A percentile compares a stretch with the other conserved stretches of the same genome.
phyloP scores from a whole-genome alignment of 2,888 invertebrate genomes.

The Exocentrus adspersus region DNA sequence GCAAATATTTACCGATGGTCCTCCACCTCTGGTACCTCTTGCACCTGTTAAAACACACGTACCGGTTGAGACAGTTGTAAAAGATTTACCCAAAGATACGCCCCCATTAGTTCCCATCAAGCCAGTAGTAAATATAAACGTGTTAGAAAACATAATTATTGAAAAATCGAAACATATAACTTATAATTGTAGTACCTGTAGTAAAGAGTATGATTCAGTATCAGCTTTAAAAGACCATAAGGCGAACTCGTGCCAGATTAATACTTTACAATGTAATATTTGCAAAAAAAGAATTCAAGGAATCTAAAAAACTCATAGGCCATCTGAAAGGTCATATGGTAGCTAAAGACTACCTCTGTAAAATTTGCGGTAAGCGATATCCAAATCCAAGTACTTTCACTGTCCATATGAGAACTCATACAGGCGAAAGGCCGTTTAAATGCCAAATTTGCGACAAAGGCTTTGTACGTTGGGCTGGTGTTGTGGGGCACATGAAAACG shows the following conservation, averaged over 20 bases:
- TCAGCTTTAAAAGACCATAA: constrained; percentile 53
- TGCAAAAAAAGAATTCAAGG: constrained; percentile 58
- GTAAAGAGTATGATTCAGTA: constrained; percentile 52
- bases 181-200: constrained; percentile 52
- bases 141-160: constrained; percentile 37
- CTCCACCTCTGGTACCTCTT: constrained; percentile 59
- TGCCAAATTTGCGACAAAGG: constrained; percentile 60
- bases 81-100: constrained; percentile 48
- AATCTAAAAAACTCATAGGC: constrained; percentile 56
- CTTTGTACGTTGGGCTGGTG: constrained; percentile 60
- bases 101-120: constrained; percentile 60
- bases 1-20: constrained; percentile 46
- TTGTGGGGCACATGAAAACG: constrained; percentile 59
- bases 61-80: constrained; percentile 14
- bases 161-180: constrained; percentile 47
- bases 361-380: constrained; percentile 61
- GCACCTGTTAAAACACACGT: constrained; percentile 34
- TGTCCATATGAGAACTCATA: constrained; percentile 73
- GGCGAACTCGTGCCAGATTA: constrained; percentile 49
- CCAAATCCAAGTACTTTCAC: constrained; percentile 61
- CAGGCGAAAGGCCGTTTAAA: constrained; percentile 61
- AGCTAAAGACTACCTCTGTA: constrained; percentile 59
- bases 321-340: constrained; percentile 61
- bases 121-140: constrained; percentile 45
- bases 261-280: constrained; percentile 56